Evolutionary conservation across 2,113 vertebrate genomes (phyloP).

Genomic region (Dermatemys mawii): DNA sequence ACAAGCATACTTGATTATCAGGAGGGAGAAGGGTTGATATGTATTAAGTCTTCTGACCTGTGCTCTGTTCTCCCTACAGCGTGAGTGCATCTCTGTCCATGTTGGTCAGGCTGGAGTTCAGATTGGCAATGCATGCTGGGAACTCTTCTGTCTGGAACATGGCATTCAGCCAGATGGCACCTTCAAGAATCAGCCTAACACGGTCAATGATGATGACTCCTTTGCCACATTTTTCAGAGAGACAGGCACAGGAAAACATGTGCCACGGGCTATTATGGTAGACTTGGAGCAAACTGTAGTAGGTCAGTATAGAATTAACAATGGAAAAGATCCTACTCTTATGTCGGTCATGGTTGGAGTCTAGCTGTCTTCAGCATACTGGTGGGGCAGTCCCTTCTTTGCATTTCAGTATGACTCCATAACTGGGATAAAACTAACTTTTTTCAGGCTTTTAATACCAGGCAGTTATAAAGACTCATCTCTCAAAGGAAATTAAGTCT

Average conservation of each 20-base stretch:
- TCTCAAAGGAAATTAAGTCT: neutral
- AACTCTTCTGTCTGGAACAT: slow-evolving; percentile 81
- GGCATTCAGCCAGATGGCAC: slow-evolving; percentile 79
- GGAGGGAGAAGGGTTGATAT: neutral
- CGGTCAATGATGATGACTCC: slow-evolving; percentile 62
- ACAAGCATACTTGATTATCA: neutral
- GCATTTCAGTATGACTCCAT: neutral
- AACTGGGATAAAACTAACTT: neutral
- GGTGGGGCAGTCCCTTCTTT: neutral
- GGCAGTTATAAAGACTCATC: neutral
- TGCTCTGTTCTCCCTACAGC: slow-evolving; percentile 37
- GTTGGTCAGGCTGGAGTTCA: slow-evolving; percentile 81
- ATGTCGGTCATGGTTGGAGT: neutral
- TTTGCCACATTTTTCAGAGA: slow-evolving; percentile 81
- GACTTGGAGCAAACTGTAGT: slow-evolving; percentile 80
- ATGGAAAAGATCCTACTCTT: neutral
- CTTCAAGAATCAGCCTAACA: slow-evolving; percentile 36
- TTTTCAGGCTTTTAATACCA: neutral
- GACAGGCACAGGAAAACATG: slow-evolving; percentile 69
- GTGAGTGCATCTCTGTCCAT: slow-evolving; percentile 80
- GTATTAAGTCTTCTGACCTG: neutral
- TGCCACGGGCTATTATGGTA: slow-evolving; percentile 78
- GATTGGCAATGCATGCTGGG: slow-evolving; percentile 80
- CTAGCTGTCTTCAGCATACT: neutral
- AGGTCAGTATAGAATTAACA: slow-evolving; percentile 59